Evolutionary conservation across 2,797 vertebrate genomes (phyloP).

Genomic region (Siniperca obscura): DNA sequence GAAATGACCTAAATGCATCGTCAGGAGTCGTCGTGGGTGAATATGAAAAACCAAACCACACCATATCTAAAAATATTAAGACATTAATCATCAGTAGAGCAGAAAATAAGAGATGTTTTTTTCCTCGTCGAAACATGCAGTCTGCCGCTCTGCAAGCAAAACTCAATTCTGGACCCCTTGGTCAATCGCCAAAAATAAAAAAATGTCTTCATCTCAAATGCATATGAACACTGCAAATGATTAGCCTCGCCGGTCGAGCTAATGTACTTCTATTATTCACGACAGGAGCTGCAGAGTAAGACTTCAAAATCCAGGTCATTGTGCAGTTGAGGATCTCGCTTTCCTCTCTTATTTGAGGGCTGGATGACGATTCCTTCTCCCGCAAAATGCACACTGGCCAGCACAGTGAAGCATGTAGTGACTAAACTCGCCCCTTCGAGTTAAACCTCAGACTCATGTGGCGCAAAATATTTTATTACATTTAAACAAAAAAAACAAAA

Average conservation of each 20-base stretch:
- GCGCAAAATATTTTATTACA: background rate
- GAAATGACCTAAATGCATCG: slow-evolving; percentile 68
- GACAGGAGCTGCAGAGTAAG: slow-evolving; percentile 39
- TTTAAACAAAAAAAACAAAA: slow-evolving; percentile 15
- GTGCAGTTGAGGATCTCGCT: slow-evolving; percentile 31
- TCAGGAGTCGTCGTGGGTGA: slow-evolving; percentile 47
- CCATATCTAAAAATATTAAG: slow-evolving; percentile 80
- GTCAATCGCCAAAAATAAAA: slow-evolving; percentile 52
- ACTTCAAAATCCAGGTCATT: slow-evolving; percentile 48
- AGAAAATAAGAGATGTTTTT: slow-evolving; percentile 58
- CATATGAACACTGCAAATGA: slow-evolving; percentile 76
- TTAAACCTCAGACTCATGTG: too few species aligned
- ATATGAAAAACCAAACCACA: slow-evolving; percentile 76
- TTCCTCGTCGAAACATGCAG: slow-evolving; percentile 86
- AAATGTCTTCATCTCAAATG: slow-evolving; percentile 56
- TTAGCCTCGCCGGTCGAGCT: slow-evolving; percentile 30
- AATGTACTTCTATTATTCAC: slow-evolving; percentile 46
- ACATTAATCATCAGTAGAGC: slow-evolving; percentile 75
- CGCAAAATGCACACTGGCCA: slow-evolving; percentile 33
- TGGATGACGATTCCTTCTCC: slow-evolving; percentile 58
- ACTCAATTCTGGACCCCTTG: slow-evolving; percentile 75
- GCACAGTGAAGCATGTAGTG: slow-evolving; percentile 44
- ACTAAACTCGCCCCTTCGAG: background rate
- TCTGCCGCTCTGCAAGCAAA: slow-evolving; percentile 85
- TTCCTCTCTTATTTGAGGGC: slow-evolving; percentile 28